A percentile compares a stretch with the other conserved stretches of the same genome.
Conservation (phyloP, 2,797 vertebrate species). For the Eutrigla gurnardus region DNA sequence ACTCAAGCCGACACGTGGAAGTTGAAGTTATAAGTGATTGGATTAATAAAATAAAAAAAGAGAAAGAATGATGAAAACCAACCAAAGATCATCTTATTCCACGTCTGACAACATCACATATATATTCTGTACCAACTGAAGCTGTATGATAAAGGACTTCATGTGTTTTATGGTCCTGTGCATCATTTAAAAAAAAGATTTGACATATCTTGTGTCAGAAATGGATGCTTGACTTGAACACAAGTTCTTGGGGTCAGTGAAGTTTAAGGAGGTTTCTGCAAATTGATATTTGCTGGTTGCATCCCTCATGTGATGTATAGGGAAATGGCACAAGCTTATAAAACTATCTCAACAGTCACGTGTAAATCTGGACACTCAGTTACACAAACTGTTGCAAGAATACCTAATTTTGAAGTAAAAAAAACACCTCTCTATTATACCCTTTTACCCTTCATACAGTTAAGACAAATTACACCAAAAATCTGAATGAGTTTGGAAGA, state of each 20-base stretch:
- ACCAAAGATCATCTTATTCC: background rate
- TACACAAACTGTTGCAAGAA: too few species aligned
- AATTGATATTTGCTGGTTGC: background rate
- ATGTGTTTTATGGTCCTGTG: slow-evolving; percentile 2
- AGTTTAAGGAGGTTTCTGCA: background rate
- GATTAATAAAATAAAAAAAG: background rate
- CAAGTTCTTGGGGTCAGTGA: background rate
- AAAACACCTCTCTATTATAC: too few species aligned
- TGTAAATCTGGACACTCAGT: background rate
- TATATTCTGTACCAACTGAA: slow-evolving; percentile 4
- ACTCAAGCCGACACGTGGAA: background rate
- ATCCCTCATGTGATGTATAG: background rate
- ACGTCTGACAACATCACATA: background rate
- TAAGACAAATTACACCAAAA: too few species aligned
- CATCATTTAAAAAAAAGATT: background rate
- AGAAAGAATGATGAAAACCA: background rate
- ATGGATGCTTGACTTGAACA: background rate
- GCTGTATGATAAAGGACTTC: background rate
- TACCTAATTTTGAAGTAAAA: too few species aligned
- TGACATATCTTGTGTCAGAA: too few species aligned
- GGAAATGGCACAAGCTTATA: background rate
- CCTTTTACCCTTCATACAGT: too few species aligned
- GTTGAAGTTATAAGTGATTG: background rate
- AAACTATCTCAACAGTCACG: background rate
- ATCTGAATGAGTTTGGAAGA: too few species aligned